Evolutionary conservation across 2,888 invertebrate species (phyloP).

Genomic region (Platerodrilus igneus): DNA sequence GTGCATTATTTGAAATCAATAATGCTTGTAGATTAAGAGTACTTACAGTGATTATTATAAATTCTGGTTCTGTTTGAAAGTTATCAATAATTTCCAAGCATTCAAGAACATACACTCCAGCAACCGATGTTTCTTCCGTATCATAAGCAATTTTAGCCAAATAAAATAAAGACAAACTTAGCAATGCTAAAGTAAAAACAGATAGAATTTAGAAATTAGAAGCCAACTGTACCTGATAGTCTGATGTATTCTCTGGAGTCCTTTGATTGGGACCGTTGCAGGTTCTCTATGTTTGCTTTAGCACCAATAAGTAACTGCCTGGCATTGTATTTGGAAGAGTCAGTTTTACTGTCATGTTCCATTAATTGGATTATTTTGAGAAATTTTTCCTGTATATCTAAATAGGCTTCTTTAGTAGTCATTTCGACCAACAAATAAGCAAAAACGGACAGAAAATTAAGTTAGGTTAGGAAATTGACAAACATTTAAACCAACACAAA

Average conservation of each 20-base stretch:
- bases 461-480: no score
- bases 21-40: slow-evolving; percentile 80
- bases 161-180: slow-evolving; percentile 63
- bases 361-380: slow-evolving; percentile 62
- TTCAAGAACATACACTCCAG: slow-evolving; percentile 65
- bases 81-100: slow-evolving; percentile 58
- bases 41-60: slow-evolving; percentile 61
- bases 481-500: no score
- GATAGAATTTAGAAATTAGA: slow-evolving; percentile 4
- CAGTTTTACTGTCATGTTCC: slow-evolving; percentile 66
- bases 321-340: slow-evolving; percentile 82
- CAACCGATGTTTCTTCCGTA: slow-evolving; percentile 70
- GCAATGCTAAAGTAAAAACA: slow-evolving; percentile 46
- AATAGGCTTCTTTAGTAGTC: slow-evolving; percentile 57
- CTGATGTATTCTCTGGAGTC: slow-evolving; percentile 39
- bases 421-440: no score
- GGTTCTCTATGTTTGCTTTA: slow-evolving; percentile 54
- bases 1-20: slow-evolving; percentile 68
- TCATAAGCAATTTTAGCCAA: slow-evolving; percentile 75
- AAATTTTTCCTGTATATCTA: slow-evolving; percentile 67
- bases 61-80: slow-evolving; percentile 54
- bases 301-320: slow-evolving; percentile 63
- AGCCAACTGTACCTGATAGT: slow-evolving; percentile 37
- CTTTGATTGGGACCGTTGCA: slow-evolving; percentile 43
- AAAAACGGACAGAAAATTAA: no score